Conservation (phyloP, 2,113 vertebrate species). For the Zosterops japonicus region DNA sequence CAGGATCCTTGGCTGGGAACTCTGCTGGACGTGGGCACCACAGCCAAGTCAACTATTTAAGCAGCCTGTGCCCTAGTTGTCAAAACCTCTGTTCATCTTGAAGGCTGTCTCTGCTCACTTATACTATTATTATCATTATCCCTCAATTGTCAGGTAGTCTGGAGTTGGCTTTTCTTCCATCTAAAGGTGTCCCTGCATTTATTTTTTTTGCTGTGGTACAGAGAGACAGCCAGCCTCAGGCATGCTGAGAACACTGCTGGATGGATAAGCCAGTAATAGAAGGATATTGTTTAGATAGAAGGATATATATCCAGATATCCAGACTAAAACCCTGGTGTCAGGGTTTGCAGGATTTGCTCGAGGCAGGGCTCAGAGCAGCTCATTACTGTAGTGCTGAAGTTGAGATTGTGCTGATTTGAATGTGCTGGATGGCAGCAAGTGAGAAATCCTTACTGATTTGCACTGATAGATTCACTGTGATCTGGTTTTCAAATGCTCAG, state of each 20-base stretch:
- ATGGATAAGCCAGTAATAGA: not conserved
- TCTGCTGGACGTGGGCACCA: accelerated
- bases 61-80: slow-evolving; percentile 24
- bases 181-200: not conserved
- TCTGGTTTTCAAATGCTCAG: not conserved
- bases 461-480: not conserved
- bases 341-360: not conserved
- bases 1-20: not conserved
- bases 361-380: not conserved
- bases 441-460: not conserved
- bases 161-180: not conserved
- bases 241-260: not conserved
- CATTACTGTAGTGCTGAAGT: not conserved
- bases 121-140: not conserved
- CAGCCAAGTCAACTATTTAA: slow-evolving; percentile 41
- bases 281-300: not conserved
- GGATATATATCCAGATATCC: not conserved
- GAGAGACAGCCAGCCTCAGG: not conserved
- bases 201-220: not conserved
- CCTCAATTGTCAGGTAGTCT: not conserved
- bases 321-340: not conserved
- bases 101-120: not conserved
- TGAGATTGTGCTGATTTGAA: not conserved
- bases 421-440: not conserved
- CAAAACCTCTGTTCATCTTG: slow-evolving; percentile 23